These are phyloP conservation scores for Equus quagga DNA, from an alignment of 2,113 vertebrate genomes.

Conservation along the genomic window DNA sequence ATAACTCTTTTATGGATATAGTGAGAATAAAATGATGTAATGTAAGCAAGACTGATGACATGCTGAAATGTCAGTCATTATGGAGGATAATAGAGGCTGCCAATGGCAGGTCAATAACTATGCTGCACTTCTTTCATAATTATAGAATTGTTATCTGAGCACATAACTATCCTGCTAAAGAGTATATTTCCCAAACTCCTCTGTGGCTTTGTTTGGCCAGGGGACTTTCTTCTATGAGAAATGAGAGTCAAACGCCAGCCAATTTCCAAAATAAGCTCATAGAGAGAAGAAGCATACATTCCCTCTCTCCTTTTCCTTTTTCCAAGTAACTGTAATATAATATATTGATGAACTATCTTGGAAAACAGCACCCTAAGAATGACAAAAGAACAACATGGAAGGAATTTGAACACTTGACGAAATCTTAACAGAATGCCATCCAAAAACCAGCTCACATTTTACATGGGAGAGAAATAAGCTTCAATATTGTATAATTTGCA, in stretches of 20 bases:
- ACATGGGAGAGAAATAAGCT: neutral
- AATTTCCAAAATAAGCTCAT: too few species aligned
- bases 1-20: neutral
- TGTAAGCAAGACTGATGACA: rapidly evolving
- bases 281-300: neutral
- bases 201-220: neutral
- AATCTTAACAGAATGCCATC: neutral
- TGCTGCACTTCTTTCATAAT: neutral
- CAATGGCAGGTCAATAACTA: rapidly evolving
- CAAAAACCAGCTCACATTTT: neutral
- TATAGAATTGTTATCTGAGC: neutral
- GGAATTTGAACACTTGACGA: neutral
- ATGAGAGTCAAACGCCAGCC: too few species aligned
- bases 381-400: neutral
- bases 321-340: rapidly evolving
- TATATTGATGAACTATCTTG: rapidly evolving
- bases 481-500: neutral
- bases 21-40: neutral
- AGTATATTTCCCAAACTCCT: neutral
- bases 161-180: neutral
- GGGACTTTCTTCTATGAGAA: neutral
- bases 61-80: rapidly evolving
- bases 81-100: rapidly evolving
- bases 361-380: neutral
- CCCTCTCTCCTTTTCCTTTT: rapidly evolving